Conservation (phyloP, 2,888 invertebrate genomes). For the Acanthopleura granulata region DNA sequence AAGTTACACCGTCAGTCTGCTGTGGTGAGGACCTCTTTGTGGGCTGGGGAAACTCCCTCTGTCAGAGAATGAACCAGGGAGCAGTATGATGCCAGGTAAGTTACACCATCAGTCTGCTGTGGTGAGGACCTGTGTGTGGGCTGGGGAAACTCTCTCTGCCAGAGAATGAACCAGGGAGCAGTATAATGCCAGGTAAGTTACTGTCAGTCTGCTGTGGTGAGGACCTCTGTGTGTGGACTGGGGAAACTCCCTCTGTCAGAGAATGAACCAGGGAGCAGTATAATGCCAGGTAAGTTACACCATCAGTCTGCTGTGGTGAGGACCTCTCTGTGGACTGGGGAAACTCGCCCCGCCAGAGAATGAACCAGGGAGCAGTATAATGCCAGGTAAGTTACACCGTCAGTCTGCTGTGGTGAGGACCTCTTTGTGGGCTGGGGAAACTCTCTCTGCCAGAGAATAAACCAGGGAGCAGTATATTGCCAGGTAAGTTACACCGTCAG, state of each 20-base stretch:
- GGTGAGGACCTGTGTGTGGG: slow-evolving; percentile 96
- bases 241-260: slow-evolving; percentile 95
- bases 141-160: slow-evolving; percentile 93
- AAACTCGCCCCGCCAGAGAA: slow-evolving; percentile 96
- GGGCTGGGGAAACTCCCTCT: slow-evolving; percentile 93
- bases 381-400: slow-evolving; percentile 83
- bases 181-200: slow-evolving; percentile 94
- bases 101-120: slow-evolving; percentile 79
- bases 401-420: slow-evolving; percentile 92
- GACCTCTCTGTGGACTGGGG: slow-evolving; percentile 95
- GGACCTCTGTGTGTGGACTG: slow-evolving; percentile 96
- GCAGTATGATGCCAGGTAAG: slow-evolving; percentile 98
- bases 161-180: slow-evolving; percentile 98
- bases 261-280: slow-evolving; percentile 99
- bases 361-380: slow-evolving; percentile 99
- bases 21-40: slow-evolving; percentile 96
- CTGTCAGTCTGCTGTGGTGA: slow-evolving; percentile 85
- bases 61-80: slow-evolving; percentile 99
- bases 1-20: slow-evolving; percentile 75
- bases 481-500: slow-evolving; percentile 78
- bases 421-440: slow-evolving; percentile 95
- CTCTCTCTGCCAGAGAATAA: slow-evolving; percentile 96
- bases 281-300: slow-evolving; percentile 87
- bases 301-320: slow-evolving; percentile 89
- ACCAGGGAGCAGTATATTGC: slow-evolving; percentile 99